Evolutionary conservation across 2,888 invertebrate species (phyloP).

Genomic region (Himalopsyche anomala): DNA sequence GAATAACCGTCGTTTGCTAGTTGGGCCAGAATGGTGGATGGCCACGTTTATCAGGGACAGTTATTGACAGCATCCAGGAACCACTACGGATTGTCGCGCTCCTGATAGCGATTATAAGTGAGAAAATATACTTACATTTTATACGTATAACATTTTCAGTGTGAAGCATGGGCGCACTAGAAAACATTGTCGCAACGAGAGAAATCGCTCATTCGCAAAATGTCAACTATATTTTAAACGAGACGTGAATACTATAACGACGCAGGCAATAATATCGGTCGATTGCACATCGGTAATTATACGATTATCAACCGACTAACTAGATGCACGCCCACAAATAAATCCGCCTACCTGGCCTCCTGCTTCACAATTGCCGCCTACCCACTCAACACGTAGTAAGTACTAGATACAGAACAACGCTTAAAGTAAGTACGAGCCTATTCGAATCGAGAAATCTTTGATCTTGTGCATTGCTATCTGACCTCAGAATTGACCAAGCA

Average conservation of each 20-base stretch:
- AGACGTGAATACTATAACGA: not conserved
- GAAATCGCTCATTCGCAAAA: not conserved
- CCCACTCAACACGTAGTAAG: not conserved
- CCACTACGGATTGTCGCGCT: too few species aligned
- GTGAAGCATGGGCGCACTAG: not conserved
- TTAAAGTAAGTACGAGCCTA: not conserved
- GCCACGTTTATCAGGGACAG: too few species aligned
- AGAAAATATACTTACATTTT: too few species aligned
- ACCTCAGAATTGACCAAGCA: too few species aligned
- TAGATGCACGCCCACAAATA: slow-evolving; percentile 26
- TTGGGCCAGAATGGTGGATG: too few species aligned
- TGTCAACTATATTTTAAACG: not conserved
- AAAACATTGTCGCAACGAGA: not conserved
- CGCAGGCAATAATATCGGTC: not conserved
- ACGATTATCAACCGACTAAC: slow-evolving; percentile 32
- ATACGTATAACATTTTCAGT: too few species aligned
- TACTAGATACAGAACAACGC: slow-evolving; percentile 9
- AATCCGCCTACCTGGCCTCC: slow-evolving; percentile 37
- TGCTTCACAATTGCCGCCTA: slow-evolving; percentile 32
- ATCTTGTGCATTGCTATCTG: too few species aligned
- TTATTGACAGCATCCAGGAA: too few species aligned
- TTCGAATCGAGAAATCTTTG: too few species aligned
- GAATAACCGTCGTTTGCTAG: too few species aligned
- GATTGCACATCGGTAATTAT: slow-evolving; percentile 34
- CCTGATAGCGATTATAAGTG: too few species aligned